Evolutionary conservation across 2,888 invertebrate species (phyloP), one percentile per base, ranked within the genome.

Genomic region (Pandemis cinnamomeana): DNA sequence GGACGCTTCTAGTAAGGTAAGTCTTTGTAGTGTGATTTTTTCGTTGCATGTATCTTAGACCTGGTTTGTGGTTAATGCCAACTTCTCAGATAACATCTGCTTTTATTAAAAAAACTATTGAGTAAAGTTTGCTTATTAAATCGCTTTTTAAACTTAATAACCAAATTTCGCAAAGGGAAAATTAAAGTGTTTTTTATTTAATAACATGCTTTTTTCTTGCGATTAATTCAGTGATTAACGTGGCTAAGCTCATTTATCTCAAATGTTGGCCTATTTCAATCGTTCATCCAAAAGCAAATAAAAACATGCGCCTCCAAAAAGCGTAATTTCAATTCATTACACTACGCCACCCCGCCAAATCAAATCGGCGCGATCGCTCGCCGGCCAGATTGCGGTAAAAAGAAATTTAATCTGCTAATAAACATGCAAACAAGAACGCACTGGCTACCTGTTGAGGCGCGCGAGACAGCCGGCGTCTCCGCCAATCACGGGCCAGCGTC

Each of bases 371-470:
- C 87, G 85, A 84, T 87, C 86, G 80, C 83, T 79, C 80, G 75
- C 79, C 79, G 78, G 86, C 86, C 83, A 89, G 90, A 89, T 89
- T 87, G 90, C 86, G 89, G 89, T 88, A 85, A 89, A 92, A 93
- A 90, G 86, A 89, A 91, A 92, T 90, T 91, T 91, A 91, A 93
- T 93, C 92, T 89, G 86, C 93, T 94, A 93, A 93, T 93, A 93
- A 92, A 92, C 92, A 93, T 91, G 92, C 92, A 92, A 92, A 93
- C 91, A 93, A 89, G 90, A 90, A 89, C 89, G 86, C 88, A 86
- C 81, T 84, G 86, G 88, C 88, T 90, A 94, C 94, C 95, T 95
- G 89, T 96, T 95, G 86, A 95, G 72, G 91, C 92, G 87, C 88
- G 83, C 88, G 91, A 87, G 90, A 92, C 92, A 86, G 86, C 87